Evolutionary conservation across 2,888 invertebrate species (phyloP), one percentile per base, ranked within the genome.

Genomic region (Lepeophtheirus nordmannii): DNA sequence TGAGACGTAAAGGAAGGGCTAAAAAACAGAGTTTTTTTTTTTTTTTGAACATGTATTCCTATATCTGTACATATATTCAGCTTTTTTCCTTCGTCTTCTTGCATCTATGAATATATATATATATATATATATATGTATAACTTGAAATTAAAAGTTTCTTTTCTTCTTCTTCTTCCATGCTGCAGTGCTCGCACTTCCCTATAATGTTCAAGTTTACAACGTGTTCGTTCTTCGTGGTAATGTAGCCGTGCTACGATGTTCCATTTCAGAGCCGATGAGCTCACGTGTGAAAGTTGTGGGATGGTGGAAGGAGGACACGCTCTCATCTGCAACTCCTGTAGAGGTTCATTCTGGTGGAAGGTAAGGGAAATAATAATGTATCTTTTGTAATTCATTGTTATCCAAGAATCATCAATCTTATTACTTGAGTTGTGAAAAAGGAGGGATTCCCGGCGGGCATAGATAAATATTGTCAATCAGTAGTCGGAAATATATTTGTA

Each of bases 211-310:
- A 73, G 83, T 85, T 69, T 84, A 84, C 75, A 83, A 84, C 71
- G 77, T 83, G 71, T 82, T 82, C 68, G 83, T 84, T 68, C 81
- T 84, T 60, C 78, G 83, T 71, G 85, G 85, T 65, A 85, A 85
- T 75, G 83, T 85, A 56, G 85, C 85, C 67, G 82, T 85, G 69
- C 76, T 85, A 70, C 82, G 84, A 73, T 85, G 85, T 76, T 80
- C 83, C 71, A 81, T 85, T 72, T 84, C 85, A 72, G 82, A 83
- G 73, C 84, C 83, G 75, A 84, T 85, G 71, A 83, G 83, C 76
- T 85, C 85, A 77, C 78, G 84, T 75, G 84, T 85, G 71, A 80
- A 83, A 74, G 84, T 85, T 70, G 83, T 84, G 72, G 83, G 84
- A 67, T 85, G 85, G 85, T 80, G 85, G 71, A 85, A 85, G 76